These are phyloP conservation scores for Polia nebulosa DNA, from an alignment of 2,888 invertebrate genomes.

Conservation along the genomic window DNA sequence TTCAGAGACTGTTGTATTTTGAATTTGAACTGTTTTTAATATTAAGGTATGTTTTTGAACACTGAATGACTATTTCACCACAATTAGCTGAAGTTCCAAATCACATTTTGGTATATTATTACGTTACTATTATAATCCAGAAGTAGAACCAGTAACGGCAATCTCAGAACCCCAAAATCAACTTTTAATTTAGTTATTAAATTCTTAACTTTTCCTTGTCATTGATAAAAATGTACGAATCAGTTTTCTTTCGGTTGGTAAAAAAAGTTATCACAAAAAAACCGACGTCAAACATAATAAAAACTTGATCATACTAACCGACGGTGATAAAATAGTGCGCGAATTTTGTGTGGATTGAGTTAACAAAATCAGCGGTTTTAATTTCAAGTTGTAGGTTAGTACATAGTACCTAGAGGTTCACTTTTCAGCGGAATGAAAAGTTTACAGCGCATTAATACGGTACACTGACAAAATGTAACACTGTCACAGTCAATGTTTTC, in stretches of 20 bases:
- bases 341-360: neutral
- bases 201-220: neutral
- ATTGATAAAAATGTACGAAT: neutral
- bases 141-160: neutral
- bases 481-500: neutral
- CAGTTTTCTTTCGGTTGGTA: neutral
- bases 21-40: constrained; percentile 15
- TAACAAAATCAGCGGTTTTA: neutral
- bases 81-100: constrained; percentile 29
- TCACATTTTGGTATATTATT: constrained; percentile 18
- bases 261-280: constrained; percentile 32
- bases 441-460: neutral
- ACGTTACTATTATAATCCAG: neutral
- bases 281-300: neutral
- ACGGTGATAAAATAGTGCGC: neutral
- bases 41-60: constrained; percentile 27
- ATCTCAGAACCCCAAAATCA: neutral
- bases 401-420: neutral
- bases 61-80: constrained; percentile 32
- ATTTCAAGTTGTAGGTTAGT: constrained; percentile 21
- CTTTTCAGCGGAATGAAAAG: neutral
- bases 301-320: neutral
- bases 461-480: neutral
- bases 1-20: constrained; percentile 1
- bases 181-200: neutral